A percentile compares a stretch with the other conserved stretches of the same genome.
These are phyloP conservation scores for Drosophila bocqueti DNA, from an alignment of 1,140 invertebrate genomes.

Conservation along the genomic window DNA sequence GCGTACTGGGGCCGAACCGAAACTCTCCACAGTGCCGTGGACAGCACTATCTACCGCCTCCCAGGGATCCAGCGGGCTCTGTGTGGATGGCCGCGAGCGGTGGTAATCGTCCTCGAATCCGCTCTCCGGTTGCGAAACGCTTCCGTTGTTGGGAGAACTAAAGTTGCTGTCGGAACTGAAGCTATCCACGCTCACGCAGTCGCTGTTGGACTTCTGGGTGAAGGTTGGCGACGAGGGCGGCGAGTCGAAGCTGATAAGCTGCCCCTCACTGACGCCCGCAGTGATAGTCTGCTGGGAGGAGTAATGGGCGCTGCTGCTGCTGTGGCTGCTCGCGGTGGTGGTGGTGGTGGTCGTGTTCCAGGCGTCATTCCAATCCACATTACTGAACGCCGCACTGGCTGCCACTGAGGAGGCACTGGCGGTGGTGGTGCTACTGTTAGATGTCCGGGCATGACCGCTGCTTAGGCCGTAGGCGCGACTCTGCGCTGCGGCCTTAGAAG, in stretches of 20 bases:
- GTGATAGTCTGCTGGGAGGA: slow-evolving; percentile 24
- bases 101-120: slow-evolving; percentile 92
- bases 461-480: slow-evolving; percentile 84
- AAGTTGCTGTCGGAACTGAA: slow-evolving; percentile 89
- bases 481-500: slow-evolving; percentile 84
- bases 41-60: slow-evolving; percentile 86
- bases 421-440: slow-evolving; percentile 6
- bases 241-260: slow-evolving; percentile 88
- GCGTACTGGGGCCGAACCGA: slow-evolving; percentile 74
- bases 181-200: slow-evolving; percentile 90
- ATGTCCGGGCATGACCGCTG: slow-evolving; percentile 81
- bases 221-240: slow-evolving; percentile 90
- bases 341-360: slow-evolving; percentile 64
- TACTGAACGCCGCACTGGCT: slow-evolving; percentile 24
- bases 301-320: slow-evolving; percentile 27
- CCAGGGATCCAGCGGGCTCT: slow-evolving; percentile 85
- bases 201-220: slow-evolving; percentile 90
- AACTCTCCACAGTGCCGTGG: slow-evolving; percentile 45
- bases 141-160: slow-evolving; percentile 87
- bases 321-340: slow-evolving; percentile 14
- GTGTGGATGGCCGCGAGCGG: slow-evolving; percentile 85
- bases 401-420: slow-evolving; percentile 19
- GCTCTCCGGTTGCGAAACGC: slow-evolving; percentile 90
- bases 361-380: slow-evolving; percentile 72
- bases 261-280: slow-evolving; percentile 62